Evolutionary conservation across 30 jellyfish, hydroid and myxozoan genomes (phyloP).

Genomic region (Rhopilema esculentum): DNA sequence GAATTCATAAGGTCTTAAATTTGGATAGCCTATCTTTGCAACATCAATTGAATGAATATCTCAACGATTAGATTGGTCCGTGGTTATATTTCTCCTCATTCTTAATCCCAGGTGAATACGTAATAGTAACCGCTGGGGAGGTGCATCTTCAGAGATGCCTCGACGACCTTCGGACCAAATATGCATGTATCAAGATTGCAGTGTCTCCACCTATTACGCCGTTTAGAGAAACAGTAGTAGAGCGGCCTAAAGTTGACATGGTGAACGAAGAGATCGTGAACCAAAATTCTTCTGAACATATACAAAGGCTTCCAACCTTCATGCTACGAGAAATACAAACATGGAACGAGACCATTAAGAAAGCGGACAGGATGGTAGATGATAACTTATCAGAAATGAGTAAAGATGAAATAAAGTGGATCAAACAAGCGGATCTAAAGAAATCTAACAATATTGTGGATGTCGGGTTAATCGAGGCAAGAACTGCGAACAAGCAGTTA

Average conservation of each 20-base stretch:
- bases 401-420: slow-evolving; percentile 44
- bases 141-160: slow-evolving; percentile 94
- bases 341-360: slow-evolving; percentile 85
- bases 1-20: no score
- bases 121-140: slow-evolving; percentile 98
- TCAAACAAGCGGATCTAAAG: slow-evolving; percentile 52
- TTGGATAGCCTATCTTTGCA: no score
- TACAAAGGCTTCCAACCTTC: slow-evolving; percentile 95
- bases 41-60: no score
- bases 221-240: slow-evolving; percentile 93
- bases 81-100: neutral
- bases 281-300: slow-evolving; percentile 57
- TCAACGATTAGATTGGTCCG: no score
- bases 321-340: slow-evolving; percentile 95
- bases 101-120: slow-evolving; percentile 86
- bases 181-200: slow-evolving; percentile 83
- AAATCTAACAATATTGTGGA: slow-evolving; percentile 48
- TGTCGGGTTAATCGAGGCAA: slow-evolving; percentile 91
- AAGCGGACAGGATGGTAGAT: slow-evolving; percentile 48
- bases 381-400: slow-evolving; percentile 8
- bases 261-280: slow-evolving; percentile 94
- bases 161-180: slow-evolving; percentile 85
- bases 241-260: slow-evolving; percentile 97
- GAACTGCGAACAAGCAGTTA: slow-evolving; percentile 73
- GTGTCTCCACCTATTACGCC: slow-evolving; percentile 99